Evolutionary conservation across 2,797 vertebrate genomes (phyloP), one percentile per base, ranked within the genome.

Genomic region (Leucoraja ocellata): DNA sequence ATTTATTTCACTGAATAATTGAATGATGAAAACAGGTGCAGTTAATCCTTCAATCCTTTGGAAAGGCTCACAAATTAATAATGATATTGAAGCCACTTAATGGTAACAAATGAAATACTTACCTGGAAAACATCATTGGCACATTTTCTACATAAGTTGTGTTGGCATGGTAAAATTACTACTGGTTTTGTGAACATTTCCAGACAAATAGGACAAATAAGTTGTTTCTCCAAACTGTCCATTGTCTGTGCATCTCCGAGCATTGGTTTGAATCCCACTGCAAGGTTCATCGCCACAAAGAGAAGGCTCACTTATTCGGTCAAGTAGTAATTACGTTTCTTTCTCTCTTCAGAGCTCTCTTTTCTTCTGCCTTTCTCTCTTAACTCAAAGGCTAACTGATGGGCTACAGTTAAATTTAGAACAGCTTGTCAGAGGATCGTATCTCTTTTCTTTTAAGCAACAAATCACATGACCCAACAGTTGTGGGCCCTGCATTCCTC

Each of bases 51-150:
- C 36, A 25, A 65, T 73, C 10, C 25, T 13, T 63, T 68, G 16
- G 7, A 65, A 68, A 14, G 65, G 54, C 18, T 36, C 13, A 21
- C 18, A 74, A 28, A 54, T 93, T 76, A 25, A 74, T 16, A 93
- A 58, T 36, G 4, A 74, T 58, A 81, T 25, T 65, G 36, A 2
- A 54, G 79, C 21, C 9, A 90, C 88, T 54, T 25, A 25, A 63
- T 7, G 8, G 8, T 32, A 93, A 77, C 6, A 54, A 92, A 16
- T 28, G 71, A 76, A 74, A 91, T 4, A 91, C 94, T 93, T 94
- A 97, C 97, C 97, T 98, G 97, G 95, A 98, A 98, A 94, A 98
- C 94, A 83, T 98, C 97, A 8, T 95, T 98, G 95, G 97, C 98
- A 83, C 96, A 97, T 93, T 96, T 97, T 80, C 97, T 95, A 94